These are phyloP conservation scores for Sigmodon hispidus DNA, from an alignment of 2,113 vertebrate species.

Conservation along the genomic window DNA sequence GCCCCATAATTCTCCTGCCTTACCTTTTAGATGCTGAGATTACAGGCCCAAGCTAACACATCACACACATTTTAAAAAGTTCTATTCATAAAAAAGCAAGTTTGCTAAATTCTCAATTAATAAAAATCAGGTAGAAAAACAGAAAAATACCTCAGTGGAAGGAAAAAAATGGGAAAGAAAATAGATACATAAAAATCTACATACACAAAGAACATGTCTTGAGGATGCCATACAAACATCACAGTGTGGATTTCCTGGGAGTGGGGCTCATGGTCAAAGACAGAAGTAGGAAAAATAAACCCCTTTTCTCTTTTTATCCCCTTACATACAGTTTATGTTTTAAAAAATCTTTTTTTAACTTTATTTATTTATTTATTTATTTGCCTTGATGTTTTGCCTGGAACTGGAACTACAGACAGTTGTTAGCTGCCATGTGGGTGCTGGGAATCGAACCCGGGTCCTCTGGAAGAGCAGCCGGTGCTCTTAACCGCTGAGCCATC, in stretches of 20 bases:
- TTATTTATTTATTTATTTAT: no score
- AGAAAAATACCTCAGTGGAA: not conserved
- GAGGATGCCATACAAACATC: not conserved
- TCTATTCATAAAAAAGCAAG: not conserved
- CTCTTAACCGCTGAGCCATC: no score
- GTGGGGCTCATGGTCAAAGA: not conserved
- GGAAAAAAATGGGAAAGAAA: not conserved
- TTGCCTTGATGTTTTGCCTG: no score
- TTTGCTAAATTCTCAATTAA: not conserved
- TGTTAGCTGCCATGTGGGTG: no score
- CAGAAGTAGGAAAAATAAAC: not conserved
- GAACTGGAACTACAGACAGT: no score
- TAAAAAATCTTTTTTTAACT: no score
- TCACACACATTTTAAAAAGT: not conserved
- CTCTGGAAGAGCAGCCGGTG: no score
- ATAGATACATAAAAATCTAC: not conserved
- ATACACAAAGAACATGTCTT: not conserved
- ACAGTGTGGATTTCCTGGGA: not conserved
- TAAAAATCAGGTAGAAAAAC: not conserved
- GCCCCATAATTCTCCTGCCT: not conserved
- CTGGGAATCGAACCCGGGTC: no score
- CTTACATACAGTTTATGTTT: not conserved
- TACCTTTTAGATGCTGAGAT: not conserved
- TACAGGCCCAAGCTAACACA: not conserved
- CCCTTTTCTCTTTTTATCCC: not conserved